Percentiles rank a stretch among this genome's conserved stretches.
phyloP scores from a whole-genome alignment of 2,888 invertebrate genomes.

The Laothoe populi region DNA sequence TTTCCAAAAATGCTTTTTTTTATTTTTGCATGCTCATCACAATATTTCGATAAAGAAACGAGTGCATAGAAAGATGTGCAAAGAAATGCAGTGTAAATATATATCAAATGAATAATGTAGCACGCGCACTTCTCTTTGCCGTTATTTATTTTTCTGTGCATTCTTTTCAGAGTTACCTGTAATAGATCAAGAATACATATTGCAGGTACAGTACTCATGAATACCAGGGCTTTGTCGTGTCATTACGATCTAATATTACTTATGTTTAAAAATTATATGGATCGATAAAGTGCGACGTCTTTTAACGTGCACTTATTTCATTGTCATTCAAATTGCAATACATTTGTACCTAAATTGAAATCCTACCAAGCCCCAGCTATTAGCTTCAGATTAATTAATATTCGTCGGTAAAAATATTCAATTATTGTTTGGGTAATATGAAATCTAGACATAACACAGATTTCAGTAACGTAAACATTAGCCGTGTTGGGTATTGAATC shows the following conservation, averaged over 20 bases:
- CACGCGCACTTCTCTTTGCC: conserved; percentile 67
- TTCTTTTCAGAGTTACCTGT: conserved; percentile 82
- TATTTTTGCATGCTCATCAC: conserved; percentile 53
- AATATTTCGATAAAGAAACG: conserved; percentile 56
- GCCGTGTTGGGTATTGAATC: not conserved
- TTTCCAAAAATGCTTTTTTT: conserved; percentile 51
- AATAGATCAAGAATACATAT: conserved; percentile 51
- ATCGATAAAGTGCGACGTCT: too few species aligned
- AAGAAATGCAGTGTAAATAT: conserved; percentile 74
- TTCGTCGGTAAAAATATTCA: too few species aligned
- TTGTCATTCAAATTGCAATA: too few species aligned
- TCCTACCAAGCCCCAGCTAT: too few species aligned
- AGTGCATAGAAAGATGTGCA: conserved; percentile 82
- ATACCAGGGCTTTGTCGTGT: conserved; percentile 30
- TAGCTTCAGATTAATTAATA: too few species aligned
- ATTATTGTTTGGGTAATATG: too few species aligned
- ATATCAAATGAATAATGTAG: conserved; percentile 39
- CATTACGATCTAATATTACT: not conserved
- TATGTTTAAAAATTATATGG: too few species aligned
- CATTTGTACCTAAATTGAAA: too few species aligned
- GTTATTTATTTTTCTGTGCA: conserved; percentile 75
- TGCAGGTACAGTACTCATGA: conserved; percentile 45
- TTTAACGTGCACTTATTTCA: too few species aligned
- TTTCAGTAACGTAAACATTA: not conserved
- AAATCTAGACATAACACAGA: not conserved